Conservation (phyloP, 2,113 vertebrate genomes). For the Riparia riparia region DNA sequence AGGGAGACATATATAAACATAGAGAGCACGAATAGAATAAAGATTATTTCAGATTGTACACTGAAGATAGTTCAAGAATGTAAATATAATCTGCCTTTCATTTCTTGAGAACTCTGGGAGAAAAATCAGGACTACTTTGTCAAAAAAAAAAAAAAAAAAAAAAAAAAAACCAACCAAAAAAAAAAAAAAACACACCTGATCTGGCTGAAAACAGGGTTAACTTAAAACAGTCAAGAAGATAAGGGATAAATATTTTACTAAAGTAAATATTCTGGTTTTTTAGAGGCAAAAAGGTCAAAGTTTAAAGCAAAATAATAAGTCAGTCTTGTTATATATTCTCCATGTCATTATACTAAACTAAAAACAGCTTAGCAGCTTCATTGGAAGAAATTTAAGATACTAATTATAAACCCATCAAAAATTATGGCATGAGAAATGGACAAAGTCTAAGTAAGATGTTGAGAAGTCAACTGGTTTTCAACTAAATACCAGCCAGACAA, state of each 20-base stretch:
- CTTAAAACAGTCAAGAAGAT: background rate
- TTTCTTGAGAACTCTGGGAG: background rate
- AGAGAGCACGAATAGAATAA: background rate
- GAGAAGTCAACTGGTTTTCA: constrained; percentile 34
- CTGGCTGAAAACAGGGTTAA: background rate
- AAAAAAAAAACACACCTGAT: background rate
- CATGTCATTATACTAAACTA: background rate
- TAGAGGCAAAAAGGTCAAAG: background rate
- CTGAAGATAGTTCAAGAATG: background rate
- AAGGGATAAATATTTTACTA: background rate
- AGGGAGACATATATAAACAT: background rate
- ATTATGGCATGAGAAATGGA: background rate
- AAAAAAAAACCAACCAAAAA: background rate
- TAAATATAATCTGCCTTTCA: background rate
- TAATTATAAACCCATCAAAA: background rate
- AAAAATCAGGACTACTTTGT: background rate
- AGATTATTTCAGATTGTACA: background rate
- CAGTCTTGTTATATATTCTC: background rate
- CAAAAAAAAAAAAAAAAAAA: background rate
- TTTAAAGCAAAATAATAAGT: background rate
- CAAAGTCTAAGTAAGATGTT: background rate
- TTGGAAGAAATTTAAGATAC: background rate
- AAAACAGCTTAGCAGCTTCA: background rate
- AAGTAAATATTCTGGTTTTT: background rate
- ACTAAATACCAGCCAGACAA: constrained; percentile 9